phyloP scores from a whole-genome alignment of 2,797 vertebrate species.

The Lithobates pipiens region DNA sequence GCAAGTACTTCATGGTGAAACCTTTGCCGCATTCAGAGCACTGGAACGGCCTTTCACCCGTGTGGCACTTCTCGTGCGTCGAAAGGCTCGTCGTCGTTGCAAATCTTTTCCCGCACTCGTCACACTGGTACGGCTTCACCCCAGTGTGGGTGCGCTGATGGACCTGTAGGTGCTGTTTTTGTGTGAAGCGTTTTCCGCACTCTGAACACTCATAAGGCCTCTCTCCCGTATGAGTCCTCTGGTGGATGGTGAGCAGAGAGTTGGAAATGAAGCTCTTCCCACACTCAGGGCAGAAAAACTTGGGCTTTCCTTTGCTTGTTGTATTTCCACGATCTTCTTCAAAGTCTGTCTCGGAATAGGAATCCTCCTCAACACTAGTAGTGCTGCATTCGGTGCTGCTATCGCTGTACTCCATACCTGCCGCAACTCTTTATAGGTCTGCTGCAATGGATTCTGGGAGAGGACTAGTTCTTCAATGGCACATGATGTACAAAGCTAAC shows the following conservation, averaged over 20 bases:
- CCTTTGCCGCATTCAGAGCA: conserved; percentile 4
- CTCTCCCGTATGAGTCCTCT: background rate
- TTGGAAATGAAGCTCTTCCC: background rate
- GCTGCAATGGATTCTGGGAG: no score
- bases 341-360: background rate
- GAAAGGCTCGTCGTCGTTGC: background rate
- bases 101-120: conserved; percentile 18
- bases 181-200: background rate
- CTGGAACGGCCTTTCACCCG: background rate
- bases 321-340: background rate
- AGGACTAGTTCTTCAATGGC: no score
- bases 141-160: background rate
- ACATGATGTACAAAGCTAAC: no score
- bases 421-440: no score
- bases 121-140: conserved; percentile 7
- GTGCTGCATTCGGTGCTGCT: no score
- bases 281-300: background rate
- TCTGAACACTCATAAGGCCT: background rate
- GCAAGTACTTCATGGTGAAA: background rate
- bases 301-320: background rate
- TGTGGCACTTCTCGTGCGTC: background rate
- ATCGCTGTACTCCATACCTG: no score
- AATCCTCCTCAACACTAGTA: conserved; percentile 66
- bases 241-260: background rate
- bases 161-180: background rate